Evolutionary conservation across 2,113 vertebrate species (phyloP), one percentile per base, ranked within the genome.

Genomic region (Otus sunia): DNA sequence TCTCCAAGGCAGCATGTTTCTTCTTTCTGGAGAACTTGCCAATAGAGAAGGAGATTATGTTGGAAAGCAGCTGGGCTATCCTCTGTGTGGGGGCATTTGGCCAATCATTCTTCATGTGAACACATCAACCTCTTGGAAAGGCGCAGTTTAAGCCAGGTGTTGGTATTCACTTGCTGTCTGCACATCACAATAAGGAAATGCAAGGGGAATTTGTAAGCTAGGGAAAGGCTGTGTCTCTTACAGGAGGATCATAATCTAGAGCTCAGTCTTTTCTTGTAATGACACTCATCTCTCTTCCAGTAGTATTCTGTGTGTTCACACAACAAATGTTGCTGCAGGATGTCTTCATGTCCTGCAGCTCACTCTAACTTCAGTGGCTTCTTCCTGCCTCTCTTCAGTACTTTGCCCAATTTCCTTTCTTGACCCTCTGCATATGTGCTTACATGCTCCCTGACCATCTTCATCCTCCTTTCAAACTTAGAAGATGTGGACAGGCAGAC

Each of bases 41-140:
- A 94, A 7, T 25, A 89, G 66, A 84, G 34, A 50, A 82, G 62
- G 73, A 81, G 80, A 81, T 78, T 36, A 10, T 77, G 39, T 45
- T 95, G 91, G 76, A 94, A 92, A 91, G 56, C 60, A 91, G 73
- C 86, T 96, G 92, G 66, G 14, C 60, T 95, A 8, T 86, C 83
- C 39, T 81, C 9, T 60, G 1, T 84, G 17, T 86, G 60, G 63
- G n/a, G 64, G 34, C n/a, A 15, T 83, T 90, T 94, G 85, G 50
- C 37, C 72, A 50, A 15, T 37, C 43, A 78, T 82, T 60, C 60
- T 82, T 84, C 36, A 12, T 36, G 50, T 49, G 71, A 66, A 47
- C 36, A 43, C 45, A 69, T 80, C 87, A 90, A 4, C 56, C 23
- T 43, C 81, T 80, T 84, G 69, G 89, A 95, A 86, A 50, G 56